Conservation (phyloP, 2,797 vertebrate species). For the Delichon dasypus region DNA sequence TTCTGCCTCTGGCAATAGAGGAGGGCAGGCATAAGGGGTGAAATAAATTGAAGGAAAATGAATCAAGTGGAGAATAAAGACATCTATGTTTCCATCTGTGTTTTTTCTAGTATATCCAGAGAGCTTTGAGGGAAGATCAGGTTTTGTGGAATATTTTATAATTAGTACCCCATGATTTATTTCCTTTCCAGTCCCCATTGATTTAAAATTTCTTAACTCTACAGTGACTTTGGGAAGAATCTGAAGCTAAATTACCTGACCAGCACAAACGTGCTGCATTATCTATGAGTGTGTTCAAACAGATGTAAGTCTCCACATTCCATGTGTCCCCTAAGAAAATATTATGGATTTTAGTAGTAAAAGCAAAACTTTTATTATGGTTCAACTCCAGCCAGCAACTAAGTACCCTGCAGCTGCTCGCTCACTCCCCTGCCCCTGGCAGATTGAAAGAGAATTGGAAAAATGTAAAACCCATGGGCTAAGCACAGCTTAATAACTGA, state of each 20-base stretch:
- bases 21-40: neutral
- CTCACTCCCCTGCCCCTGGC: neutral
- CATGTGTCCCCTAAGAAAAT: neutral
- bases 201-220: neutral
- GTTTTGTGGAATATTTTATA: neutral
- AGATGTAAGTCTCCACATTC: neutral
- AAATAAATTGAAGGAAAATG: neutral
- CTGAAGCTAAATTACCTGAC: neutral
- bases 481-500: neutral
- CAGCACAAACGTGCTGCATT: neutral
- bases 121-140: neutral
- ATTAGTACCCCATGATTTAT: neutral
- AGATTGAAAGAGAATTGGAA: neutral
- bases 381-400: neutral
- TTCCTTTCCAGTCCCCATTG: neutral
- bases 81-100: neutral
- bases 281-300: neutral
- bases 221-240: neutral
- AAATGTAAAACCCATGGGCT: neutral
- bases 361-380: neutral
- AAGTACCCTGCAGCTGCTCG: accelerated
- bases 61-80: neutral
- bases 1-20: neutral
- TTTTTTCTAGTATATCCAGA: neutral
- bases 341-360: neutral